Evolutionary conservation across 2,888 invertebrate species (phyloP), one percentile per base, ranked within the genome.

Genomic region (Agrotis ipsilon): DNA sequence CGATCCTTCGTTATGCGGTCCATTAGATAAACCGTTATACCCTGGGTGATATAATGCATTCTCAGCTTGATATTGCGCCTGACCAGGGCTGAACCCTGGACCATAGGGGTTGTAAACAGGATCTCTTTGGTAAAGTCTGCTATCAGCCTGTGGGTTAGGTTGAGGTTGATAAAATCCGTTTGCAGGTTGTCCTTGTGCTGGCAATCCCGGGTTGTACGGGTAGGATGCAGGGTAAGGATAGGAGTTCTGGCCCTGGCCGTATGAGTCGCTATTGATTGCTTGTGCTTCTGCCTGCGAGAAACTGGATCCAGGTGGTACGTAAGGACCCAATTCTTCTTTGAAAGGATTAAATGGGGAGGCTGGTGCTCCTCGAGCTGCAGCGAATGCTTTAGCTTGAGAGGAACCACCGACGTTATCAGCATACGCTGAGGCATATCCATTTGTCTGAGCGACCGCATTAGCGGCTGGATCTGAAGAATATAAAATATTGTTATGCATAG

Each of bases 171-270:
- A 64, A 19, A 68, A 24, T 65, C 77, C 67, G 45, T 21, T 68
- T 54, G 78, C 64, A 39, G 62, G 62, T 61, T 75, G 69, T 18
- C 72, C 54, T 58, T 83, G 75, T 11, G 70, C 65, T 9, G 72
- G 72, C 3, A 59, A 54, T 24, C 57, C 75, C 21, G 72, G 48
- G 68, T 48, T 69, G 32, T 67, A 72, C n/a, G 71, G 51, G 24
- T 80, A 62, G 51, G 68, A 55, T 39, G 58, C 24, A 32, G 58
- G 58, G 59, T 75, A 75, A 60, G 72, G 65, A 55, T 80, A 76
- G 6, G 75, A 48, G 3, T 72, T 59, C 1, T 32, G 16, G 24
- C 76, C 55, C 58, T 72, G 80, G n/a, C 48, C n/a, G 24, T 72
- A 65, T 11, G 54, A 19, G 51, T 71, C 58, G 2, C 58, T 72